Conservation (phyloP, 2,888 invertebrate species). For the Bruchidius siliquastri region DNA sequence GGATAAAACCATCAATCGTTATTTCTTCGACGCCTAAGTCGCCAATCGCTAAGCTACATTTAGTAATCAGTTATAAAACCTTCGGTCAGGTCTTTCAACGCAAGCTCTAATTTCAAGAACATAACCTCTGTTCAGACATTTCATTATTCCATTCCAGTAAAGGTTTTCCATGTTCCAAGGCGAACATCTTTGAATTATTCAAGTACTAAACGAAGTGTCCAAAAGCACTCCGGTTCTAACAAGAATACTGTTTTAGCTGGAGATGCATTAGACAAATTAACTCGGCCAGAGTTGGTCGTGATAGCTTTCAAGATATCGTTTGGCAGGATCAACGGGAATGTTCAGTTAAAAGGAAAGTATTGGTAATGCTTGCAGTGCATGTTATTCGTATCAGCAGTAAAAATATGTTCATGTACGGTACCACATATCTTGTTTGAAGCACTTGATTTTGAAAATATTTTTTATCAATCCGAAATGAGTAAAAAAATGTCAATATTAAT, state of each 20-base stretch:
- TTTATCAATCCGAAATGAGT: too few relatives aligned
- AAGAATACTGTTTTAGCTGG: background rate
- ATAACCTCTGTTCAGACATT: slow-evolving; percentile 9
- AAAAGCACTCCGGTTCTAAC: background rate
- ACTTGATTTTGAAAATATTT: too few relatives aligned
- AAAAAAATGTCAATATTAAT: too few relatives aligned
- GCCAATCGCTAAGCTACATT: too few relatives aligned
- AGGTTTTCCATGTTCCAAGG: slow-evolving; percentile 37
- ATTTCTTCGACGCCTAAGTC: too few relatives aligned
- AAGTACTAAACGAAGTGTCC: background rate
- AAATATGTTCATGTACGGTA: too few relatives aligned
- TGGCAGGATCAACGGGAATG: background rate
- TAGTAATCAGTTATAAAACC: background rate
- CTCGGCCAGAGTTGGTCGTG: background rate
- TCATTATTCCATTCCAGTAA: slow-evolving; percentile 40
- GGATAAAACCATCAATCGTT: too few relatives aligned
- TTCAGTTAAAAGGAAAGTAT: too few relatives aligned
- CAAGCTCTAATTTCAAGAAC: slow-evolving; percentile 24
- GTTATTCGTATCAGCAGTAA: too few relatives aligned
- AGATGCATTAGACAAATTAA: background rate
- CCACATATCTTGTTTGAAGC: too few relatives aligned
- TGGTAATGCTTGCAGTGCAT: too few relatives aligned
- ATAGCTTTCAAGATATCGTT: background rate
- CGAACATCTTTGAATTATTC: slow-evolving; percentile 9
- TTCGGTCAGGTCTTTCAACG: slow-evolving; percentile 17